Evolutionary conservation across 2,888 invertebrate species (phyloP), one percentile per base, ranked within the genome.

Genomic region (Ypsolopha scabrella): DNA sequence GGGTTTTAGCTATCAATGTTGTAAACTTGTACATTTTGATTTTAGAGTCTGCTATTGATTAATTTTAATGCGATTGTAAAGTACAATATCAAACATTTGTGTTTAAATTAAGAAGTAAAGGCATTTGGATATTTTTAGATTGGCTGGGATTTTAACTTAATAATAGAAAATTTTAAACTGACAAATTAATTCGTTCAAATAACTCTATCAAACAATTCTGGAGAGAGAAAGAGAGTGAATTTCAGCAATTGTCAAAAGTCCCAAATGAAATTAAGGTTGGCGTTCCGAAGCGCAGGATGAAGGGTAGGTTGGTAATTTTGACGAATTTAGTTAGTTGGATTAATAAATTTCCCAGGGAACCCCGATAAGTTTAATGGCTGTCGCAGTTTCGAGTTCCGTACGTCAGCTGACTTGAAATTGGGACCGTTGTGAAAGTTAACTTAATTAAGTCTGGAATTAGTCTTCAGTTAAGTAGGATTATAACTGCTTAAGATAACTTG

Each of bases 331-430:
- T 83, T 75, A 68, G 66, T 48, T 69, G 70, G 70, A 75, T 75
- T 79, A 81, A 83, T 83, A 81, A 80, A 83, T 83, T 83, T 80
- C 73, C 80, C 80, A 79, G 79, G 80, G 80, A 79, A 75, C 72
- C 77, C 76, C 64, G 70, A 75, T 77, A 82, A 77, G 69, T 80
- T 81, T 67, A 58, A 53, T 54, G 54, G 64, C 52, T 41, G 50
- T 52, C 51, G 43, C 51, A 43, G 36, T 35, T 35, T 48, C 51
- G 45, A 41, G 50, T 38, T 51, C 48, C 53, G 56, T 58, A 68
- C 75, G 72, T 75, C 75, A 75, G 75, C 72, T 68, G 70, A 75
- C 67, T 70, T 64, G 65, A 67, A 80, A 78, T 75, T 74, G 76
- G 79, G 70, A 72, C 74, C 69, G 78, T 78, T 76, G 68, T 69